A percentile compares a stretch with the other conserved stretches of the same genome.
Conservation (phyloP, 1,140 invertebrate genomes). For the Venustaconcha ellipsiformis region DNA sequence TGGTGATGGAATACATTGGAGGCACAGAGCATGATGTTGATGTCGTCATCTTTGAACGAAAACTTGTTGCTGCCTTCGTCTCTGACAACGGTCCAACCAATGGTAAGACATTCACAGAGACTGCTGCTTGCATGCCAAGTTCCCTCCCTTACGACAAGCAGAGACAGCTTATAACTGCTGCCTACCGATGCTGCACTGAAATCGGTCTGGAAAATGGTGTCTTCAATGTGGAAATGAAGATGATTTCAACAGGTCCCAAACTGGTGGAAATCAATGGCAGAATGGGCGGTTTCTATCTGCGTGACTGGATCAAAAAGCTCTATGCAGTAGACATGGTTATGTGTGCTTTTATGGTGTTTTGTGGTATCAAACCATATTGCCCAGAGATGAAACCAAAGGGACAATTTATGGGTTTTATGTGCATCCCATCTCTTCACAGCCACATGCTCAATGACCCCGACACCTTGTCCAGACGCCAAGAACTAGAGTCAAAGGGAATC, state of each 20-base stretch:
- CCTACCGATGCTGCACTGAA: slow-evolving; percentile 48
- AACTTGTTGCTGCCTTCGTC: slow-evolving; percentile 46
- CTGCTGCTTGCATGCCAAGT: slow-evolving; percentile 37
- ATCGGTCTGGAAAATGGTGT: slow-evolving; percentile 46
- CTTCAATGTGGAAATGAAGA: slow-evolving; percentile 53
- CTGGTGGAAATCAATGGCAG: slow-evolving; percentile 52
- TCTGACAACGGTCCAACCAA: slow-evolving; percentile 52
- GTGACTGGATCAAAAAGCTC: slow-evolving; percentile 44
- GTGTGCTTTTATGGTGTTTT: slow-evolving; percentile 35
- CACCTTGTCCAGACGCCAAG: not conserved
- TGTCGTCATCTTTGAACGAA: slow-evolving; percentile 40
- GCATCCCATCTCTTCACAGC: slow-evolving; percentile 35
- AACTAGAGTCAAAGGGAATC: slow-evolving; percentile 12
- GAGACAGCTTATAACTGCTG: slow-evolving; percentile 39
- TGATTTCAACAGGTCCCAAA: slow-evolving; percentile 47
- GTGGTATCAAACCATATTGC: slow-evolving; percentile 37
- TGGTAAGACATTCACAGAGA: slow-evolving; percentile 33
- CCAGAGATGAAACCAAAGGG: not conserved
- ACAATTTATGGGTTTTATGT: slow-evolving; percentile 46
- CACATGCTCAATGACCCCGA: slow-evolving; percentile 23
- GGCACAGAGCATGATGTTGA: slow-evolving; percentile 54
- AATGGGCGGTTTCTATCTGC: slow-evolving; percentile 52
- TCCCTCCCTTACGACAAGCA: slow-evolving; percentile 37
- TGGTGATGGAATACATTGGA: no score
- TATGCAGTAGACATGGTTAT: slow-evolving; percentile 44